phyloP scores from a whole-genome alignment of 2,888 invertebrate genomes.

The Apotomis turbidana region DNA sequence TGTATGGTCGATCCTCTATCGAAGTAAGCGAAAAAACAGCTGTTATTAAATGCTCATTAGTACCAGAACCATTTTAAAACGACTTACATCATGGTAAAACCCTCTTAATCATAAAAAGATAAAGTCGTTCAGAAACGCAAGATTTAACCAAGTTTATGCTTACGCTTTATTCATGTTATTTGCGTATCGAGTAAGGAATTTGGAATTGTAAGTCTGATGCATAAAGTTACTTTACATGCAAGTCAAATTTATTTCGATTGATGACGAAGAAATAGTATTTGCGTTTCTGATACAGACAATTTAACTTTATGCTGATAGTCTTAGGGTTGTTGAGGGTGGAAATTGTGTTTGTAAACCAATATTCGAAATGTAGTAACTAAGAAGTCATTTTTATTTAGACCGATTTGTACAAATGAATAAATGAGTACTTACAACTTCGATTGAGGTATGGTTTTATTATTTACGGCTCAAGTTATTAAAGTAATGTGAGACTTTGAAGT shows the following conservation, averaged over 20 bases:
- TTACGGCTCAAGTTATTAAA: constrained; percentile 10
- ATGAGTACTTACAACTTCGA: constrained; percentile 53
- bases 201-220: constrained; percentile 39
- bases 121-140: constrained; percentile 41
- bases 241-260: constrained; percentile 7
- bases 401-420: constrained; percentile 64
- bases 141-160: constrained; percentile 39
- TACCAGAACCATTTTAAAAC: constrained; percentile 54
- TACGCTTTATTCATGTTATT: constrained; percentile 50
- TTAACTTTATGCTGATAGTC: constrained; percentile 20
- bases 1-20: constrained; percentile 61
- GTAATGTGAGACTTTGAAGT: constrained; percentile 3
- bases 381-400: constrained; percentile 53
- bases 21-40: constrained; percentile 62
- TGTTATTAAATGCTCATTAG: constrained; percentile 79
- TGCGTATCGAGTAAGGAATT: constrained; percentile 39
- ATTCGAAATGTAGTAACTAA: constrained; percentile 43
- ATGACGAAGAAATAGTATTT: background rate
- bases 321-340: constrained; percentile 28
- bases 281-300: background rate
- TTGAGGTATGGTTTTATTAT: constrained; percentile 34
- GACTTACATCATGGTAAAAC: constrained; percentile 37
- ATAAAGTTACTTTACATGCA: constrained; percentile 5
- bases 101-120: constrained; percentile 33
- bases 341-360: constrained; percentile 1